Base-by-base conservation (phyloP, 2,113 vertebrate species). In the Heterotilapia buettikoferi region DNA sequence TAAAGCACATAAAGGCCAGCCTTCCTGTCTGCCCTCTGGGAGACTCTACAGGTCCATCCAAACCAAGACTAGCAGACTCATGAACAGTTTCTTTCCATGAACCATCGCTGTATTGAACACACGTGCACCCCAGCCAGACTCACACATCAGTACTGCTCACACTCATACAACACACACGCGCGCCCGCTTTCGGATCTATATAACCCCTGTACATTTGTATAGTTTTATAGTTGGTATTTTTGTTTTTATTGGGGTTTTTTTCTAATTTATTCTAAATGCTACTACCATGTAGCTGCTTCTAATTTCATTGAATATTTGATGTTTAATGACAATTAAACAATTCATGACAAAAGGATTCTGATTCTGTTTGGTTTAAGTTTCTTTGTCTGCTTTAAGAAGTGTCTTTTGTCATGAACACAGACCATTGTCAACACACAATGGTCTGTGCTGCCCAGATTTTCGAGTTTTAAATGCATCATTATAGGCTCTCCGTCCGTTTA, bases 201-300 rank as follows among this genome's bases (percentile, higher is more conserved):
- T 63, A 36, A 63, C 6, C 18, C 61, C 61, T 66, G 31, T 66
- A 66, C 31, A 61, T 61, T 33, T 61, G 29, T 33, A 61, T 33
- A 61, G 16, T 33, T 61, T 61, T 61, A 31, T 61, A 61, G 16
- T 18, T 61, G 57, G 16, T 19, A 33, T 61, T 61, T 61, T 61
- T 6, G 16, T 61, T 33, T 61, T 61, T 61, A 33, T 19, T 61
- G 13, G 54, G 1, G 0, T 0, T 3, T 61, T 18, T 10, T 10
- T 4, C 57, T 61, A 2, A 61, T 61, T 61, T 61, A 31, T 31
- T 61, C 5, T 59, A 59, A 59, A 59, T 59, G 26, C 26, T 61
- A 18, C 29, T 10, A 33, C 16, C 57, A 61, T 18, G 57, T 10
- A 33, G 57, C 57, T 19, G 29, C 57, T 33, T 61, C 57, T 33